Evolutionary conservation across 2,888 invertebrate genomes (phyloP).

Genomic region (Pseudolycoriella hygida): DNA sequence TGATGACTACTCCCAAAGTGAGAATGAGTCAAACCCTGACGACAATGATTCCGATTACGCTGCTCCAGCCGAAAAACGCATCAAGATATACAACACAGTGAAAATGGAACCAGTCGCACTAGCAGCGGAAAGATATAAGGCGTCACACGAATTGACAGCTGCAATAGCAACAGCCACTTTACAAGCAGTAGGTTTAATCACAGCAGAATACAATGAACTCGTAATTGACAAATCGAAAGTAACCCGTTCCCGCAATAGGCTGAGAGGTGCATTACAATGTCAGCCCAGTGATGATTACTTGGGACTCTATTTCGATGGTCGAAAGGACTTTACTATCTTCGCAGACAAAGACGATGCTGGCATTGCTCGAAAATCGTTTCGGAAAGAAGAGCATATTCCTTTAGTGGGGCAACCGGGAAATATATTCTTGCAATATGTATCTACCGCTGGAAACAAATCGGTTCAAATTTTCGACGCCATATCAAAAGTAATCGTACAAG

Average conservation of each 20-base stretch:
- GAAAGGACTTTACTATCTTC: not conserved
- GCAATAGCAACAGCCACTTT: not conserved
- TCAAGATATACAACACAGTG: too few species aligned
- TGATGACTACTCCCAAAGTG: too few species aligned
- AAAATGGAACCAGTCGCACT: too few species aligned
- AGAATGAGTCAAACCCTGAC: too few species aligned
- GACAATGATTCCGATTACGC: too few species aligned
- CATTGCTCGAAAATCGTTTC: not conserved
- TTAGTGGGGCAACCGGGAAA: not conserved
- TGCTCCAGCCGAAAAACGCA: too few species aligned
- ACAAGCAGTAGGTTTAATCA: not conserved
- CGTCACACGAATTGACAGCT: too few species aligned
- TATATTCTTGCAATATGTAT: not conserved
- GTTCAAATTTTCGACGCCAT: not conserved
- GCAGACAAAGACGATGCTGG: too few species aligned
- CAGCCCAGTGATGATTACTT: not conserved
- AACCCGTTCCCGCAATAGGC: not conserved
- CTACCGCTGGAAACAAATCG: not conserved
- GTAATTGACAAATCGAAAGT: not conserved
- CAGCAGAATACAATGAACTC: too few species aligned
- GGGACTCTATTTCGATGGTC: not conserved
- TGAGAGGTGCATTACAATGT: not conserved
- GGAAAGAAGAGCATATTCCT: not conserved
- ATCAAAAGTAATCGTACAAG: not conserved
- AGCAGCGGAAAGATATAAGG: too few species aligned